phyloP scores from a whole-genome alignment of 2,113 vertebrate genomes.

The Marcusenius ussheri region DNA sequence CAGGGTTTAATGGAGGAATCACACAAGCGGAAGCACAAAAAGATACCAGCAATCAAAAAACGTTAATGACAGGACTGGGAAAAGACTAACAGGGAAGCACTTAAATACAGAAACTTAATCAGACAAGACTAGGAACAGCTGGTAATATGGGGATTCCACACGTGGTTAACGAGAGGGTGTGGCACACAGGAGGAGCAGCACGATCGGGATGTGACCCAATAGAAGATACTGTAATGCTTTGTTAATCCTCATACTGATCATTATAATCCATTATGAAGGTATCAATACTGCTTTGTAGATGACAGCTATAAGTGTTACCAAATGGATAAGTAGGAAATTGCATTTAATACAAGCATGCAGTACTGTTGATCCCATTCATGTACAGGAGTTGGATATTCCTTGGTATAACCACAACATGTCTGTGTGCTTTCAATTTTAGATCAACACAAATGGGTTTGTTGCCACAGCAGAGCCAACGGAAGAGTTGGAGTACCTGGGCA shows the following conservation, averaged over 20 bases:
- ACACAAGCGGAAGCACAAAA: no score
- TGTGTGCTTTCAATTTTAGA: constrained; percentile 49
- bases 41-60: no score
- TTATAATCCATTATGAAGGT: background rate
- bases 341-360: background rate
- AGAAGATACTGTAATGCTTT: background rate
- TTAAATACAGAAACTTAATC: no score
- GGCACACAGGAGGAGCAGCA: no score
- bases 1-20: no score
- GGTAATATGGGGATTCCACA: no score
- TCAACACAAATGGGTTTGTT: constrained; percentile 83
- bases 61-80: no score
- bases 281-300: background rate
- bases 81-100: no score
- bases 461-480: constrained; percentile 55
- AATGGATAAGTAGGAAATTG: background rate
- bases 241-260: background rate
- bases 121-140: no score
- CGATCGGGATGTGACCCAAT: background rate
- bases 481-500: constrained; percentile 64
- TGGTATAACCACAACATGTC: background rate
- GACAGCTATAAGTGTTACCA: background rate
- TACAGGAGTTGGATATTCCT: background rate
- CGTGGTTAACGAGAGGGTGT: no score
- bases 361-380: constrained; percentile 16